phyloP scores from a whole-genome alignment of 1,140 invertebrate species.

The Druon quercuslanigerum region DNA sequence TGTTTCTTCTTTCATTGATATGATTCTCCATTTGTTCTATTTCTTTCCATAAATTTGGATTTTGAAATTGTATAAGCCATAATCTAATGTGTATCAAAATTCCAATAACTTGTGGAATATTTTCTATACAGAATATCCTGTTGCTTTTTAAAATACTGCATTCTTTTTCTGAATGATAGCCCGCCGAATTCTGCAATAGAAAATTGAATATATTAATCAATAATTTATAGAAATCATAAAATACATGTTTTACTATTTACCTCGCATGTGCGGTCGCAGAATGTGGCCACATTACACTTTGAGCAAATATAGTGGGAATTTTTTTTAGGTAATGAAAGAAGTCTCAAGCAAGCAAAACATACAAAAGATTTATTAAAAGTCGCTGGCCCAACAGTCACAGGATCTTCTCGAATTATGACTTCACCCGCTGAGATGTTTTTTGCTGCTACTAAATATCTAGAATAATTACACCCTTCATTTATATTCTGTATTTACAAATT shows the following conservation, averaged over 20 bases:
- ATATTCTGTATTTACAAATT: not conserved
- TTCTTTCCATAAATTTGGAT: slow-evolving; percentile 74
- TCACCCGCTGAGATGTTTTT: slow-evolving; percentile 79
- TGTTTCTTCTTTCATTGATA: slow-evolving; percentile 73
- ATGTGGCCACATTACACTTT: slow-evolving; percentile 76
- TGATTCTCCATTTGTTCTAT: slow-evolving; percentile 78
- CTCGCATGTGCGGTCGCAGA: slow-evolving; percentile 75
- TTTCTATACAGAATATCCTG: slow-evolving; percentile 61
- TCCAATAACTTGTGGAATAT: slow-evolving; percentile 70
- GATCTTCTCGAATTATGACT: slow-evolving; percentile 78
- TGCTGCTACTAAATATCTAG: slow-evolving; percentile 78
- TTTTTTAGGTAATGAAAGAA: slow-evolving; percentile 64
- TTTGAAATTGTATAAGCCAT: slow-evolving; percentile 73
- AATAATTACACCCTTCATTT: slow-evolving; percentile 20
- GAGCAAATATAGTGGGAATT: slow-evolving; percentile 67
- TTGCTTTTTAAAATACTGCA: slow-evolving; percentile 75
- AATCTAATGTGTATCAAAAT: slow-evolving; percentile 76
- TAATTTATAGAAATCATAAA: slow-evolving; percentile 23
- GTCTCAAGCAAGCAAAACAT: slow-evolving; percentile 79
- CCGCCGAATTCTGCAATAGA: slow-evolving; percentile 64
- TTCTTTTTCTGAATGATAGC: slow-evolving; percentile 73
- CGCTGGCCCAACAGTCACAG: slow-evolving; percentile 78
- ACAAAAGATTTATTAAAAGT: slow-evolving; percentile 73
- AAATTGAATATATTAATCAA: slow-evolving; percentile 1
- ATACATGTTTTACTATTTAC: slow-evolving; percentile 47